Evolutionary conservation across 1,140 invertebrate genomes (phyloP), one percentile per base, ranked within the genome.

Genomic region (Drosophila orosa): DNA sequence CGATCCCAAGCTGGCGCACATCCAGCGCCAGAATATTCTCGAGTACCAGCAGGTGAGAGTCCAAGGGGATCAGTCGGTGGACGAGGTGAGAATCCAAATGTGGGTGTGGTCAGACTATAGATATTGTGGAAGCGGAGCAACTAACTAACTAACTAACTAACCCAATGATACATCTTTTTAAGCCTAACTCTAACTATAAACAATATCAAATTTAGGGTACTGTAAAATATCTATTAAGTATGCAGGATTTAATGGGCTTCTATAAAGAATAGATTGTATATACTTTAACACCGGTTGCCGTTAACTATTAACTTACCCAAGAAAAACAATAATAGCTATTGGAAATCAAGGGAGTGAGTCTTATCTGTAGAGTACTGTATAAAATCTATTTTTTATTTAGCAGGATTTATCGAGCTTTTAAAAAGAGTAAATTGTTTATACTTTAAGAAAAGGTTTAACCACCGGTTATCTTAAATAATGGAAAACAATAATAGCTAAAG

Each of bases 11-110:
- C 55, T 90, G 55, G 83, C 89, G 2, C 90, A 91, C 29, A 79
- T 91, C 27, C 90, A 90, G 72, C 81, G 87, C 5, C 90, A 91
- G 59, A 92, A 92, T 31, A 90, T 92, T 60, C 74, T 92, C 27
- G 92, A 92, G 71, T 92, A 92, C 73, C 90, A 92, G 74, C 92
- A 91, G 75, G 92, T 92, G 66, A 75, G 78, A 45, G 31, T n/a
- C 6, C 13, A 12, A 22, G 24, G 50, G 50, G 50, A 54, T 35
- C 50, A 6, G 50, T 54, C 31, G 19, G 27, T 35, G 3, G 29
- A 54, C 19, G 50, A 54, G 50, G 50, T 54, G 50, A 54, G 50
- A 54, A 54, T 54, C 50, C 50, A 54, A 52, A 2, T 29, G 29
- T 8, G 29, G 48, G 48, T 15, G 17, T 12, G 24, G 45, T 52